phyloP scores from a whole-genome alignment of 2,888 invertebrate genomes.

The Parthenolecanium corni region DNA sequence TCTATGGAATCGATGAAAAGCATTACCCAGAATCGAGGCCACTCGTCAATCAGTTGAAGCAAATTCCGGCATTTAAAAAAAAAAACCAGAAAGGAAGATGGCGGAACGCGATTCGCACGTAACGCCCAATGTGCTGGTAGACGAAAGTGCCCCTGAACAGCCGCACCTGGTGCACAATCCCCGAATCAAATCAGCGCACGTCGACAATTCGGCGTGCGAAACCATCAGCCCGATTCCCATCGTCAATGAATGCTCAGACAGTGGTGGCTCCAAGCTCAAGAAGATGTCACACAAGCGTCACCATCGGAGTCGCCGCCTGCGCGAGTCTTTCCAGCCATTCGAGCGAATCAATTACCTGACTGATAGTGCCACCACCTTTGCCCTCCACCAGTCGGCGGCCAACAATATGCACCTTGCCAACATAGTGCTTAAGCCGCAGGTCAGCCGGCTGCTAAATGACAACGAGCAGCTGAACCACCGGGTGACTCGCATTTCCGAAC shows the following conservation, averaged over 20 bases:
- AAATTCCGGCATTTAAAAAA: too few relatives aligned
- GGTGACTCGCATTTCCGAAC: neutral
- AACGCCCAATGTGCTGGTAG: too few relatives aligned
- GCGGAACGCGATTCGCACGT: too few relatives aligned
- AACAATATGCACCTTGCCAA: slow-evolving; percentile 13
- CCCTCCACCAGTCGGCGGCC: slow-evolving; percentile 10
- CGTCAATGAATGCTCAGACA: slow-evolving; percentile 9
- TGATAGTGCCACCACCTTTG: slow-evolving; percentile 14
- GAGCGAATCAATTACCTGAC: neutral
- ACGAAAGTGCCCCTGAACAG: too few relatives aligned
- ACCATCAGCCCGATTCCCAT: slow-evolving; percentile 11
- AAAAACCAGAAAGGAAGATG: too few relatives aligned
- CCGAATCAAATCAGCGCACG: too few relatives aligned
- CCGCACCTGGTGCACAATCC: too few relatives aligned
- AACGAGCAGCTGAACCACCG: slow-evolving; percentile 11
- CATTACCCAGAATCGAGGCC: too few relatives aligned
- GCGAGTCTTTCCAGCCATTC: neutral
- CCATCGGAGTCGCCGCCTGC: neutral
- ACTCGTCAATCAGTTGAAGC: too few relatives aligned
- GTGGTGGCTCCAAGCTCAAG: neutral
- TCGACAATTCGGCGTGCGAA: too few relatives aligned
- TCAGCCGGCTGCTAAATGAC: slow-evolving; percentile 5
- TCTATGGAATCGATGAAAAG: too few relatives aligned
- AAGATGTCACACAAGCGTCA: neutral
- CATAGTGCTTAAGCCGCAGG: slow-evolving; percentile 5